These are phyloP conservation scores for Deroptyus accipitrinus DNA, from an alignment of 2,113 vertebrate genomes.

Conservation along the genomic window DNA sequence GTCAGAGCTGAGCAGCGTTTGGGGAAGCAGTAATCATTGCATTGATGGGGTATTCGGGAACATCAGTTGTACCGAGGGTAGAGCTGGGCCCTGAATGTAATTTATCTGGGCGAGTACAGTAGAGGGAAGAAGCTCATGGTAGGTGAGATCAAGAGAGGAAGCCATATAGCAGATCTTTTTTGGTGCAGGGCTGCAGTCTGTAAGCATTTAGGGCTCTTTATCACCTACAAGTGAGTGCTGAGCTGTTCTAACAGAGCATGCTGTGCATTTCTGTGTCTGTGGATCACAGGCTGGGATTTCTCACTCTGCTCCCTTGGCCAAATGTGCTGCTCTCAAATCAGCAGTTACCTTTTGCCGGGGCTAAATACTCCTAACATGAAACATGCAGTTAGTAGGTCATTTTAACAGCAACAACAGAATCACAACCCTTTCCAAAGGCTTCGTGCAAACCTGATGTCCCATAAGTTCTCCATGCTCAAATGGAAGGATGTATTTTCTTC, in stretches of 20 bases:
- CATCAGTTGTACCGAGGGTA: not conserved
- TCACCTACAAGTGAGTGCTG: accelerated
- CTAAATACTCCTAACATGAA: not conserved
- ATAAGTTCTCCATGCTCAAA: not conserved
- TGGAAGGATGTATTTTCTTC: not conserved
- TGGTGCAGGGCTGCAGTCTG: not conserved
- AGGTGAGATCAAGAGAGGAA: not conserved
- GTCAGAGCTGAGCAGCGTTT: not conserved
- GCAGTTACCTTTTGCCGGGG: not conserved
- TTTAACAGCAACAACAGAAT: not conserved
- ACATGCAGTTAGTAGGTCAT: not conserved
- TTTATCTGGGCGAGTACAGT: not conserved
- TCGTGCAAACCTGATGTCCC: not conserved
- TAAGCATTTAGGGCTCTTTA: not conserved
- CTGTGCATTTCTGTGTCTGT: not conserved
- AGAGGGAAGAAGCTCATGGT: not conserved
- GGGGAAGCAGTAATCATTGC: not conserved
- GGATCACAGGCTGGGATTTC: not conserved
- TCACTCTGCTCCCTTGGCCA: not conserved
- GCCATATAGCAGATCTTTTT: not conserved
- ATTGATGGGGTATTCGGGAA: not conserved
- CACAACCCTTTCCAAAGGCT: not conserved
- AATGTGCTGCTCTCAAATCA: not conserved
- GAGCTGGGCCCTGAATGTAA: not conserved
- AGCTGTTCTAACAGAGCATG: not conserved